phyloP scores from a whole-genome alignment of 2,113 vertebrate species.

The Murina feae region DNA sequence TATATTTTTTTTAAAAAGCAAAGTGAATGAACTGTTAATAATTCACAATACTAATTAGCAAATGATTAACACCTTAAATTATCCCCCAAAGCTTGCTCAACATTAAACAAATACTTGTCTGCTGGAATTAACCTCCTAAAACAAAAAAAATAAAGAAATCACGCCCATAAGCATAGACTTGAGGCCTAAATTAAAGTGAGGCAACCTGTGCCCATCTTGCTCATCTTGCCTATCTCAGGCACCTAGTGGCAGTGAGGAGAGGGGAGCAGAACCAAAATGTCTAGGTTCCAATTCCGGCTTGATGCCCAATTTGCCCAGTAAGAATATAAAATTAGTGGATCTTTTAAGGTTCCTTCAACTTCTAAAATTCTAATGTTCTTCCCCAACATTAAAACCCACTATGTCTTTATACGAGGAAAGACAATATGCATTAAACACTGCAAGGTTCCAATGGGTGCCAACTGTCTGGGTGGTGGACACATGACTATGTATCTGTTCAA shows the following conservation, averaged over 20 bases:
- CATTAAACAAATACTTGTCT: background rate
- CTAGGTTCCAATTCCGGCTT: background rate
- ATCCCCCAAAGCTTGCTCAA: background rate
- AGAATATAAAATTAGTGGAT: background rate
- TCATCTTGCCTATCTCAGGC: background rate
- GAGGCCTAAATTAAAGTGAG: background rate
- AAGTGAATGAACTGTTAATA: background rate
- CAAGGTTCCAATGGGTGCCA: background rate
- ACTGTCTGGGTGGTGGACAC: background rate
- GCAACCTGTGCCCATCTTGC: background rate
- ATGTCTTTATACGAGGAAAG: background rate
- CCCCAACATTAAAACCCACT: background rate
- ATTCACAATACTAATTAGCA: background rate
- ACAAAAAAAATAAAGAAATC: background rate
- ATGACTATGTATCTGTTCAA: background rate
- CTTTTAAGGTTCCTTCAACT: background rate
- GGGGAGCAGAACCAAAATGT: background rate
- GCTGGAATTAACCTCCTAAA: background rate
- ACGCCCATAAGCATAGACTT: background rate
- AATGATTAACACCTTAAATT: constrained; percentile 32
- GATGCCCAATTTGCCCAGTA: background rate
- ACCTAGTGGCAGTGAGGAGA: no score
- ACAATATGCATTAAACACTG: background rate
- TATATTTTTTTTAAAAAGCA: background rate
- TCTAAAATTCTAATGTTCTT: background rate